These are phyloP conservation scores for Chiridota heheva DNA, from an alignment of 35 echinoderm and acorn worm species.

Conservation along the genomic window DNA sequence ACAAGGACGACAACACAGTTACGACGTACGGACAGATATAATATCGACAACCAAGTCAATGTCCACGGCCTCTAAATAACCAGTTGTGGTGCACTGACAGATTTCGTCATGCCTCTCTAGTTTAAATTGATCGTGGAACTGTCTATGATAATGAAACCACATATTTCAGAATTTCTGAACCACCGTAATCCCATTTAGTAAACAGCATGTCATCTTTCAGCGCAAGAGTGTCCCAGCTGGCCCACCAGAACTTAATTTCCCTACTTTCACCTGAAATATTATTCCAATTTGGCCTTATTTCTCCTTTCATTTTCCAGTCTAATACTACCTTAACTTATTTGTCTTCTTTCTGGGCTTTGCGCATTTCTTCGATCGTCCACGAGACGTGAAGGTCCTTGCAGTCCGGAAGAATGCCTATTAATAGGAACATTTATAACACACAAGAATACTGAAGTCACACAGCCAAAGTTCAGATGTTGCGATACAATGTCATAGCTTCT, in stretches of 20 bases:
- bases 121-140: not conserved
- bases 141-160: not conserved
- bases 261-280: not conserved
- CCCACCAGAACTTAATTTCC: conserved; percentile 13
- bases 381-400: too few species aligned
- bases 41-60: too few species aligned
- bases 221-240: not conserved
- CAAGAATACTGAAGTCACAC: too few species aligned
- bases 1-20: conserved; percentile 5
- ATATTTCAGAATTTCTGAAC: not conserved
- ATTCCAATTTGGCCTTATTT: conserved; percentile 6
- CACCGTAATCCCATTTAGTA: not conserved
- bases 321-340: not conserved
- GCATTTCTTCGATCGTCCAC: not conserved
- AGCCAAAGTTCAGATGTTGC: too few species aligned
- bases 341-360: not conserved
- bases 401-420: too few species aligned
- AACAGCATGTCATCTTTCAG: not conserved
- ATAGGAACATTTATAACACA: too few species aligned
- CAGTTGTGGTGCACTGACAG: too few species aligned
- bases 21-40: too few species aligned
- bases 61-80: not conserved
- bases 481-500: too few species aligned
- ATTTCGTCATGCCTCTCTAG: conserved; percentile 3
- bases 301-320: not conserved